Evolutionary conservation across 1,140 invertebrate species (phyloP), one percentile per base, ranked within the genome.

Genomic region (Metopolophium dirhodum): DNA sequence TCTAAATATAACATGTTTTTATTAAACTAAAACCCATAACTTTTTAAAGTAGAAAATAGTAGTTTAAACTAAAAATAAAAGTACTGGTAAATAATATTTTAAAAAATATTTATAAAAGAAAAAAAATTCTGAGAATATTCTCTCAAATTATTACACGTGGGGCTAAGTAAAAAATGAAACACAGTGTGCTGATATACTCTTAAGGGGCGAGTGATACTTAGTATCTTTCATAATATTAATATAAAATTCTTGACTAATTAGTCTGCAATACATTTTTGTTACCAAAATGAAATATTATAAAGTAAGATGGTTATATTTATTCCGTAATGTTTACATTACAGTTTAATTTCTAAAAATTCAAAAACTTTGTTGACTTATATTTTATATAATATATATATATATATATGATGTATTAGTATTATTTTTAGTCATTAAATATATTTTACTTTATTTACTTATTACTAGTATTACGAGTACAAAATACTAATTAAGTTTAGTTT

Each of bases 401-500:
- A 30, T 61, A 61, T 61, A 61, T 61, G 4, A 57, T 30, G 30
- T 61, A n/a, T 68, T n/a, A 68, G 30, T 68, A n/a, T 68, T 68
- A 68, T 68, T n/a, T 77, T n/a, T 77, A 77, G 61, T 20, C 30
- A 77, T 77, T 77, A 77, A 77, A n/a, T 77, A 77, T 77, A 18
- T 77, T n/a, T 77, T 35, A 77, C 30, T 77, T 77, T n/a, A 77
- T n/a, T 77, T 77, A 77, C 61, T 77, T n/a, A n/a, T 77, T 77
- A 35, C 61, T 77, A 77, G 30, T 77, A 77, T 18, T 77, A 77
- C 18, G n/a, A 77, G 30, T n/a, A 77, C 61, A 77, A 77, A 77
- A 77, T 77, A n/a, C 14, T 77, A 77, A 77, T 77, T 77, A 77
- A 77, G n/a, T 77, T 77, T 77, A 77, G 61, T 77, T 77, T 77